A percentile compares a stretch with the other conserved stretches of the same genome.
Conservation (phyloP, 1,140 invertebrate species). For the Halotydeus destructor region DNA sequence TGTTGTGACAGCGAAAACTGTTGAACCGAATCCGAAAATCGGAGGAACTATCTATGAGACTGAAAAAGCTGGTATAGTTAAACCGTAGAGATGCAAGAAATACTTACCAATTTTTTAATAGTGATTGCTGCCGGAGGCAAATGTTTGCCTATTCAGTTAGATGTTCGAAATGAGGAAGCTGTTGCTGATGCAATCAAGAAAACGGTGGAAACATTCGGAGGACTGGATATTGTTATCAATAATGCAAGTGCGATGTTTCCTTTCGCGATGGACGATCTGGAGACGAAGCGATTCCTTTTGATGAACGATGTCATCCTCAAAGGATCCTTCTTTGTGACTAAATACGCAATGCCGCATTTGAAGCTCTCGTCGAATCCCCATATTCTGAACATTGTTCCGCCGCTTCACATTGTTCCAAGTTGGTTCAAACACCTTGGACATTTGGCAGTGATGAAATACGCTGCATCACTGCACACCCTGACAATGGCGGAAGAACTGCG, state of each 20-base stretch:
- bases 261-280: conserved; percentile 47
- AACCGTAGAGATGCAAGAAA: too few relatives aligned
- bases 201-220: conserved; percentile 76
- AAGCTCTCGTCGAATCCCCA: conserved; percentile 75
- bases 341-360: conserved; percentile 71
- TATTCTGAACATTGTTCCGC: conserved; percentile 87
- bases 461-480: conserved; percentile 95
- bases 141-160: conserved; percentile 74
- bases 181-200: conserved; percentile 61
- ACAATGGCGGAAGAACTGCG: conserved; percentile 87
- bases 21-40: conserved; percentile 79
- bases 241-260: conserved; percentile 95
- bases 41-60: conserved; percentile 95
- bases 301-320: conserved; percentile 80
- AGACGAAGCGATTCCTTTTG: conserved; percentile 88
- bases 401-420: conserved; percentile 60
- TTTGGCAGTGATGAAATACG: conserved; percentile 96
- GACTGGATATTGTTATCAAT: conserved; percentile 84
- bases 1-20: conserved; percentile 84
- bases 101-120: conserved; percentile 16
- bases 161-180: conserved; percentile 67
- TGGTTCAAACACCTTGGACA: conserved; percentile 89
- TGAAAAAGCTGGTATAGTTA: conserved; percentile 57
- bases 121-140: conserved; percentile 77
- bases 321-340: conserved; percentile 81